phyloP scores from a whole-genome alignment of 2,888 invertebrate genomes.

The Caenorhabditis doughertyi region DNA sequence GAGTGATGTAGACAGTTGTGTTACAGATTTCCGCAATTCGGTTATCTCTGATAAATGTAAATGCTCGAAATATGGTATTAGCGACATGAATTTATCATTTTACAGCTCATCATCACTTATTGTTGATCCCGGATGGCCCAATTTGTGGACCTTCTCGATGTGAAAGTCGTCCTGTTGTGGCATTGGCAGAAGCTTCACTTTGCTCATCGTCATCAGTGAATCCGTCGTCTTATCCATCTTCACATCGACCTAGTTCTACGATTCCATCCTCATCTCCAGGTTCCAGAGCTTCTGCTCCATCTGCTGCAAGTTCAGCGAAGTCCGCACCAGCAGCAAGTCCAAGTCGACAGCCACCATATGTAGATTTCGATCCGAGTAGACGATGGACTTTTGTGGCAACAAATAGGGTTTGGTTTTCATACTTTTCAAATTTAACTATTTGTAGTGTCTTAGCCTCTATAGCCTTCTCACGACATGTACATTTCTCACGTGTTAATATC shows the following conservation, averaged over 20 bases:
- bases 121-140: slow-evolving; percentile 68
- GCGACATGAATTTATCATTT: not conserved
- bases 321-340: slow-evolving; percentile 69
- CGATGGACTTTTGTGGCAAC: slow-evolving; percentile 82
- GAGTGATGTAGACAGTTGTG: slow-evolving; percentile 71
- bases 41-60: slow-evolving; percentile 65
- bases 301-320: slow-evolving; percentile 61
- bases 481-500: not conserved
- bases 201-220: slow-evolving; percentile 52
- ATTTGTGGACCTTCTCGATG: slow-evolving; percentile 71
- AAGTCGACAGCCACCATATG: slow-evolving; percentile 54
- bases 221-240: slow-evolving; percentile 55
- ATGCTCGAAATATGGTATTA: not conserved
- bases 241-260: slow-evolving; percentile 51
- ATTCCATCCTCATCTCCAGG: slow-evolving; percentile 59
- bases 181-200: slow-evolving; percentile 59
- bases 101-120: slow-evolving; percentile 58
- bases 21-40: slow-evolving; percentile 62
- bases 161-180: slow-evolving; percentile 70
- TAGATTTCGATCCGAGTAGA: slow-evolving; percentile 74
- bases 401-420: slow-evolving; percentile 65
- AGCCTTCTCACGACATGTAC: not conserved
- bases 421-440: not conserved
- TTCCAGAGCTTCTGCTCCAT: slow-evolving; percentile 45
- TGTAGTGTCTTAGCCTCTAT: not conserved